Conservation (phyloP, 2,797 vertebrate species). For the Oreortyx pictus region DNA sequence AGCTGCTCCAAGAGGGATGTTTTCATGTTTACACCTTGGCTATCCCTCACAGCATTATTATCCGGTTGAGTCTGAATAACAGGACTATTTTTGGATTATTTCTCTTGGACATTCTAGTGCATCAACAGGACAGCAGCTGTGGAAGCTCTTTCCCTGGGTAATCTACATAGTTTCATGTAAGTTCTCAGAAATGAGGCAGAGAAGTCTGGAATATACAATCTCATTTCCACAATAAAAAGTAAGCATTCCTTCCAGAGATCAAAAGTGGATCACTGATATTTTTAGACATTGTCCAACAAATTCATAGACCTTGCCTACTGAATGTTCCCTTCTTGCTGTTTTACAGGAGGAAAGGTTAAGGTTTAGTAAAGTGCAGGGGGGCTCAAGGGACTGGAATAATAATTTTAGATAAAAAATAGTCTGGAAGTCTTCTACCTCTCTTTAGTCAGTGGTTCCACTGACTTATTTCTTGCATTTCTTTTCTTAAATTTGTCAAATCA, state of each 20-base stretch:
- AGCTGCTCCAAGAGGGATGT: not conserved
- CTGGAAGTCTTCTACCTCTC: not conserved
- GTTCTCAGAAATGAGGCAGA: not conserved
- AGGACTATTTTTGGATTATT: not conserved
- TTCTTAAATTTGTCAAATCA: not conserved
- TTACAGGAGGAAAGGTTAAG: not conserved
- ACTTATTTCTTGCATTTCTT: not conserved
- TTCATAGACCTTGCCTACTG: not conserved
- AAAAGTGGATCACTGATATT: not conserved
- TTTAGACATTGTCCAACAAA: not conserved
- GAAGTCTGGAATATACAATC: not conserved
- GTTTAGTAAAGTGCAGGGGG: not conserved
- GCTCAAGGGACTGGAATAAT: not conserved
- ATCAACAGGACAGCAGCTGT: not conserved
- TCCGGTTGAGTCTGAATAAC: not conserved
- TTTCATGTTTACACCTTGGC: slow-evolving; percentile 4
- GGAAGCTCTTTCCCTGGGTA: not conserved
- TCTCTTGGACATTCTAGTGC: not conserved
- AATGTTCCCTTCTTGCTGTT: not conserved
- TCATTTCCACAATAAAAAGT: not conserved
- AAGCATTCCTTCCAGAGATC: not conserved
- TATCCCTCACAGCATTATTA: not conserved
- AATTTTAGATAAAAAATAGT: not conserved
- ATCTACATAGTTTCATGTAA: not conserved
- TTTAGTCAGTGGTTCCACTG: not conserved